These are phyloP conservation scores for Brachionus rubens DNA, from an alignment of 1,140 invertebrate genomes.

Conservation along the genomic window DNA sequence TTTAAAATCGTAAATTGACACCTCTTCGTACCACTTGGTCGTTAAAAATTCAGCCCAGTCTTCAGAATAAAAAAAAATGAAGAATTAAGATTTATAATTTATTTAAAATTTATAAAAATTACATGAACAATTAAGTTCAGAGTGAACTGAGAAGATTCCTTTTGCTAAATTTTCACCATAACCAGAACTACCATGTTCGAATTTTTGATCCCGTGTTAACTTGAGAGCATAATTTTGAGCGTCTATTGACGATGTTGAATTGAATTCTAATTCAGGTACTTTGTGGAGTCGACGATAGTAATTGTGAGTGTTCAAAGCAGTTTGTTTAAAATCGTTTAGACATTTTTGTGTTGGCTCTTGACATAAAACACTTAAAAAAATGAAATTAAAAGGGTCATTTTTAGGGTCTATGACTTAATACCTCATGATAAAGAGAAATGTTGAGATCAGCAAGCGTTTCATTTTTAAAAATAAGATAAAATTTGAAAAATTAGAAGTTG, in stretches of 20 bases:
- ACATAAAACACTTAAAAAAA: too few relatives aligned
- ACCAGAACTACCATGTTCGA: neutral
- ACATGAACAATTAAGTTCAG: neutral
- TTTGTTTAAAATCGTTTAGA: neutral
- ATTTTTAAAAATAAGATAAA: too few relatives aligned
- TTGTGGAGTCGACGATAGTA: neutral
- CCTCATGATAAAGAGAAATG: too few relatives aligned
- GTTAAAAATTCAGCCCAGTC: conserved; percentile 4
- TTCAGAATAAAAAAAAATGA: neutral
- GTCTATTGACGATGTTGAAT: neutral
- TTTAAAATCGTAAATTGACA: neutral
- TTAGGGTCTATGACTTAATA: too few relatives aligned
- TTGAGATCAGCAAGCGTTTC: too few relatives aligned
- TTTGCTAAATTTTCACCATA: conserved; percentile 25
- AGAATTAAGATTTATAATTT: neutral
- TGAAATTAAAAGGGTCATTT: too few relatives aligned
- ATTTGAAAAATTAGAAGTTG: too few relatives aligned
- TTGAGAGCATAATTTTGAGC: neutral
- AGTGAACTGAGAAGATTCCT: neutral
- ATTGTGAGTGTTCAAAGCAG: neutral
- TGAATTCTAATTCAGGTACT: neutral
- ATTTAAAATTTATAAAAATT: neutral
- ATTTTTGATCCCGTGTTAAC: neutral
- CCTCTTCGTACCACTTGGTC: neutral
- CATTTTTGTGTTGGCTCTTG: neutral